Evolutionary conservation across 2,113 vertebrate species (phyloP).

Genomic region (Parus major): DNA sequence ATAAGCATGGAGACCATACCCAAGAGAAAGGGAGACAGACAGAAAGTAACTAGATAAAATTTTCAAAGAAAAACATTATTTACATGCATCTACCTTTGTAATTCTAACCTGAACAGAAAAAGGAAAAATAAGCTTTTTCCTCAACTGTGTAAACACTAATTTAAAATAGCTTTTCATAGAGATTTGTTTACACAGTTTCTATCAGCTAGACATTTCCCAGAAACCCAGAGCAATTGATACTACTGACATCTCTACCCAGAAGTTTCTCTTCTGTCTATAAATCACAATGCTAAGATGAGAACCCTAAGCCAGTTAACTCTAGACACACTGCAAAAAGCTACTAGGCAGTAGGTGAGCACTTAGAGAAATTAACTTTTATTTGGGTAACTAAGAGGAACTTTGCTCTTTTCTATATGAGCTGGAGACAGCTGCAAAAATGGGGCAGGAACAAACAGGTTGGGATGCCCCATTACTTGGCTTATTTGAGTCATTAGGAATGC

Average conservation of each 20-base stretch:
- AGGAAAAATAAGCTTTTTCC: not conserved
- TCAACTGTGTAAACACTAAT: not conserved
- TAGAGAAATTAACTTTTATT: not conserved
- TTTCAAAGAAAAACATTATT: not conserved
- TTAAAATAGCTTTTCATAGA: slow-evolving; percentile 4
- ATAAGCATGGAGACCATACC: not conserved
- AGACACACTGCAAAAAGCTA: not conserved
- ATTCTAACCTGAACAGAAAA: not conserved
- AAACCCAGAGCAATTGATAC: not conserved
- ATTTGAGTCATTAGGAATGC: not conserved
- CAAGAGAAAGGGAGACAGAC: slow-evolving; percentile 2
- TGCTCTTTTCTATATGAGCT: not conserved
- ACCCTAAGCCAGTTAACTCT: not conserved
- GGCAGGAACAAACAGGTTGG: not conserved
- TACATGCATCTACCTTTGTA: not conserved
- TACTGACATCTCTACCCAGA: not conserved
- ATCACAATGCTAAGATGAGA: not conserved
- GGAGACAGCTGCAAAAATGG: not conserved
- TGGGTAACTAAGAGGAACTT: not conserved
- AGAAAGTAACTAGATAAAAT: slow-evolving; percentile 7
- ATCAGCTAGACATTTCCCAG: not conserved
- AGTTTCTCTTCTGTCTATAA: not conserved
- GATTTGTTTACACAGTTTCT: not conserved
- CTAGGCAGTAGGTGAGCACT: not conserved
- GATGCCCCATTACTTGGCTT: not conserved